These are phyloP conservation scores for Rotaria socialis DNA, from an alignment of 2,888 invertebrate species.

Conservation along the genomic window DNA sequence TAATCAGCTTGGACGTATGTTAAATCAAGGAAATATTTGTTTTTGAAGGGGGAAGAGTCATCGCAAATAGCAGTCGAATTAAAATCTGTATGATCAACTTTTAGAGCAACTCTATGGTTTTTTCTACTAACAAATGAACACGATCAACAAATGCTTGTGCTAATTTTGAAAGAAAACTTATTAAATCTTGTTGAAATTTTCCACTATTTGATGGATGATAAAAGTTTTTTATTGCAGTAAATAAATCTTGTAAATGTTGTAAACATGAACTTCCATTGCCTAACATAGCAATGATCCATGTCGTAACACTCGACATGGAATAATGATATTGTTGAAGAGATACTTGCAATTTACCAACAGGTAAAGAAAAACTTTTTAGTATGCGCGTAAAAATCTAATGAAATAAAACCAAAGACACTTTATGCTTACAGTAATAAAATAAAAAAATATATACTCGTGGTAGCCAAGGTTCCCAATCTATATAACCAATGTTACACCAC, in stretches of 20 bases:
- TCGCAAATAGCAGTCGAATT: no score
- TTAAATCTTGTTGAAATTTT: constrained; percentile 59
- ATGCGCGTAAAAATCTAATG: constrained; percentile 55
- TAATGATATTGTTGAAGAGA: constrained; percentile 49
- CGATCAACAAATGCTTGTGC: neutral
- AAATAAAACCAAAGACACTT: constrained; percentile 55
- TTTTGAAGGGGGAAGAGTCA: no score
- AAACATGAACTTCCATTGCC: constrained; percentile 69
- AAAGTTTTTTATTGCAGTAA: constrained; percentile 78
- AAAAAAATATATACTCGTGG: constrained; percentile 66
- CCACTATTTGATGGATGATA: constrained; percentile 83
- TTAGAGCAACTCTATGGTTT: no score
- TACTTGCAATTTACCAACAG: constrained; percentile 66
- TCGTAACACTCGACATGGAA: constrained; percentile 63
- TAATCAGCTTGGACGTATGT: no score
- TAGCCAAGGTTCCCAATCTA: constrained; percentile 62
- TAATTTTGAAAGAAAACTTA: neutral
- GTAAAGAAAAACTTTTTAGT: constrained; percentile 65
- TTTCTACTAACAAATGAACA: neutral
- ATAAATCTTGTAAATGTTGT: constrained; percentile 72
- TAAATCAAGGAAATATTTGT: no score
- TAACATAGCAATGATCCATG: constrained; percentile 65
- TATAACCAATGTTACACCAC: constrained; percentile 71
- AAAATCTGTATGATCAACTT: no score
- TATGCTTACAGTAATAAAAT: constrained; percentile 9